A percentile compares a stretch with the other conserved stretches of the same genome.
Conservation (phyloP, 2,797 vertebrate genomes). For the Syncerus caffer region DNA sequence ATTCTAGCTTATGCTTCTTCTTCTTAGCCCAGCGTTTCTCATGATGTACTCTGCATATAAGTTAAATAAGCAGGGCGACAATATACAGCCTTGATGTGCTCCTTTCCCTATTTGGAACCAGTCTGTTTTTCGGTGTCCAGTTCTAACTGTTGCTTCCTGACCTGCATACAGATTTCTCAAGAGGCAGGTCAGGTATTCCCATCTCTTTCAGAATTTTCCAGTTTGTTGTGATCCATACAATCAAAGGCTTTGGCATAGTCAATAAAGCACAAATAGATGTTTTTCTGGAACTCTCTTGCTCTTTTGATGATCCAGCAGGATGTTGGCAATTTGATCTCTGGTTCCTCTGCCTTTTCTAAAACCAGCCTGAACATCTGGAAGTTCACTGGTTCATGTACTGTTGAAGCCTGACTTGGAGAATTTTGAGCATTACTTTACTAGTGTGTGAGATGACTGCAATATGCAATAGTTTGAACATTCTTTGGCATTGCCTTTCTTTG, state of each 20-base stretch:
- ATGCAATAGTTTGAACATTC: rapidly evolving
- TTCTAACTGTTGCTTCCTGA: background rate
- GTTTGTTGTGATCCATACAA: background rate
- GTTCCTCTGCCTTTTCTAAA: background rate
- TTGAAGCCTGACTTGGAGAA: background rate
- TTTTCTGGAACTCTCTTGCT: background rate
- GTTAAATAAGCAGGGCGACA: background rate
- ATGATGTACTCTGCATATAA: background rate
- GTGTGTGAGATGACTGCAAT: rapidly evolving
- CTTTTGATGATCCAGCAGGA: background rate
- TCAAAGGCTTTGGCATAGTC: background rate
- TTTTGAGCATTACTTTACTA: background rate
- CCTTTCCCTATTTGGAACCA: background rate
- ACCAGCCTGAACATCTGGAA: background rate
- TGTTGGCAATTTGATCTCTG: background rate
- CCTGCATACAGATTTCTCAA: background rate
- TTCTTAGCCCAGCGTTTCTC: rapidly evolving
- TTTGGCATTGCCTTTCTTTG: background rate
- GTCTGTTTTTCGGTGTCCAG: background rate
- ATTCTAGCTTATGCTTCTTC: background rate
- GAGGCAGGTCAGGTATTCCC: background rate
- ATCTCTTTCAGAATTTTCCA: background rate
- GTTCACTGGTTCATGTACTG: background rate
- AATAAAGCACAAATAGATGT: background rate
- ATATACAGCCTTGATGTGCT: background rate